Evolutionary conservation across 2,888 invertebrate genomes (phyloP).

Genomic region (Drosophila conformis): DNA sequence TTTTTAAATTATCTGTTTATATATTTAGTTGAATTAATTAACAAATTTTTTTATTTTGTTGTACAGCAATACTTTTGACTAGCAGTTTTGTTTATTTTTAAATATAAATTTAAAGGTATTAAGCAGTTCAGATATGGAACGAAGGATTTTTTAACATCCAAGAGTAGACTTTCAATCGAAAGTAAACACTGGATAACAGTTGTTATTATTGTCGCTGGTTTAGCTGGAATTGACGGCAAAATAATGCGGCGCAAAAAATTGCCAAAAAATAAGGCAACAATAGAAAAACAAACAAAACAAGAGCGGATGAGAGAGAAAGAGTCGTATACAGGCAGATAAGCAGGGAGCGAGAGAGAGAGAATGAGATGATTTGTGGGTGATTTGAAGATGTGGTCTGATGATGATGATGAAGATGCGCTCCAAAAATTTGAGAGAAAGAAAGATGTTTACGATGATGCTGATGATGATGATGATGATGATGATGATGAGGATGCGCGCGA

Average conservation of each 20-base stretch:
- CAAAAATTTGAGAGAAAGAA: constrained; percentile 18
- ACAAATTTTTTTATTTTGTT: not conserved
- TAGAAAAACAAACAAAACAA: not conserved
- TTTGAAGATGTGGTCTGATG: not conserved
- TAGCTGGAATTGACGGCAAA: constrained; percentile 58
- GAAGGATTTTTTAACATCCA: constrained; percentile 3
- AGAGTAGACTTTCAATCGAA: constrained; percentile 8
- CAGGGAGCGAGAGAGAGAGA: not conserved
- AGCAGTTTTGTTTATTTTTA: no score
- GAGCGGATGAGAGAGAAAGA: not conserved
- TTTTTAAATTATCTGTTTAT: not conserved
- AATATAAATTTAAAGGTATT: not conserved
- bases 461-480: constrained; percentile 64
- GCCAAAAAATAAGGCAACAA: constrained; percentile 4
- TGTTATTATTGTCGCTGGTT: constrained; percentile 30
- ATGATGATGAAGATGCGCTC: constrained; percentile 7
- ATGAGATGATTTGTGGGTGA: not conserved
- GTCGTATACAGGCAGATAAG: not conserved
- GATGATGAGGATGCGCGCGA: constrained; percentile 75
- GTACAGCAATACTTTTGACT: not conserved
- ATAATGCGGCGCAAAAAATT: constrained; percentile 52
- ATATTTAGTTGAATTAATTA: not conserved
- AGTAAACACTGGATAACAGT: constrained; percentile 6
- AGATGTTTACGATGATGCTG: constrained; percentile 41
- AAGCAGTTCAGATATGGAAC: constrained; percentile 20